A percentile compares a stretch with the other conserved stretches of the same genome.
These are phyloP conservation scores for Daboia siamensis DNA, from an alignment of 2,113 vertebrate species.

Conservation along the genomic window DNA sequence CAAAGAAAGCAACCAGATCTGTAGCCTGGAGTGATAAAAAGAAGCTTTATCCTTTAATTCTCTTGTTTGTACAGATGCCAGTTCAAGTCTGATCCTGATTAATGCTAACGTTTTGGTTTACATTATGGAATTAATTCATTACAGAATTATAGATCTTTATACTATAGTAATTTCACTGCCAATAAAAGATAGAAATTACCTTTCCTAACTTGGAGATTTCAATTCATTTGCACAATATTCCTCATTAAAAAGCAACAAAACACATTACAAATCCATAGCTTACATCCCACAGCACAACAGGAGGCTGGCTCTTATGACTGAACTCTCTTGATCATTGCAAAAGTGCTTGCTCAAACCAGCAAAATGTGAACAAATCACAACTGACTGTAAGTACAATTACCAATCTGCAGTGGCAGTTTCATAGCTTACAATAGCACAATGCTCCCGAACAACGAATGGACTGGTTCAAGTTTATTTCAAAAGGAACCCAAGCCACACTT, in stretches of 20 bases:
- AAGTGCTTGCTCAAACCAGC: not conserved
- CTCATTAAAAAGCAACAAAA: not conserved
- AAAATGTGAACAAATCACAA: not conserved
- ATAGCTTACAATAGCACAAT: not conserved
- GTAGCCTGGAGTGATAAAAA: not conserved
- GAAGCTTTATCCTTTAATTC: not conserved
- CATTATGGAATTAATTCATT: not conserved
- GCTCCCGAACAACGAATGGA: not conserved
- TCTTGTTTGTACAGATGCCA: not conserved
- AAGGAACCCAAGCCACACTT: constrained; percentile 27
- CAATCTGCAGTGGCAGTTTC: not conserved
- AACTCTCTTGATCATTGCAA: not conserved
- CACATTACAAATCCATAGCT: not conserved
- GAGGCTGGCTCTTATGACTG: not conserved
- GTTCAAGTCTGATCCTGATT: not conserved
- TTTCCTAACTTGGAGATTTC: not conserved
- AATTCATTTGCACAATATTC: not conserved
- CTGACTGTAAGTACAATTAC: not conserved
- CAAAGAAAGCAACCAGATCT: not conserved
- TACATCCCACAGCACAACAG: not conserved
- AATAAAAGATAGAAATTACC: not conserved
- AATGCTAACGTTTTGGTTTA: not conserved
- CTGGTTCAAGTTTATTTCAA: constrained; percentile 41
- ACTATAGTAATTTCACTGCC: not conserved
- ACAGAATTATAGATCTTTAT: not conserved